Evolutionary conservation across 53 echinoderm and acorn worm genomes (phyloP).

Genomic region (Patiria pectinifera): DNA sequence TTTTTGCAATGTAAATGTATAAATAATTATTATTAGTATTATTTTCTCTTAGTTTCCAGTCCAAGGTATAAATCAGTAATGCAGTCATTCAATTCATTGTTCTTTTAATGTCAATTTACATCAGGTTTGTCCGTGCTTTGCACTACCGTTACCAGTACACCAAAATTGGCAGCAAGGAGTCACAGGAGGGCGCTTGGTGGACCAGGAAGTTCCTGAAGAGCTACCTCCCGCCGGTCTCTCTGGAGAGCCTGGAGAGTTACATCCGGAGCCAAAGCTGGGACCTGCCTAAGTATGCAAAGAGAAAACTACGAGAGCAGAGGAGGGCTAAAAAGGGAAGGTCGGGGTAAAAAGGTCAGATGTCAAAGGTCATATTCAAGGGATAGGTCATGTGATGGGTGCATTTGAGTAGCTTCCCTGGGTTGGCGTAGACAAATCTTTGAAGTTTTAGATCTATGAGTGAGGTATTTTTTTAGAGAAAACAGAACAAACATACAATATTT

Average conservation of each 20-base stretch:
- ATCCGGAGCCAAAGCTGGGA: constrained; percentile 95
- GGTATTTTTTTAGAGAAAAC: too few relatives aligned
- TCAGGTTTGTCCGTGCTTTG: constrained; percentile 78
- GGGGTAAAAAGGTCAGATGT: constrained; percentile 6
- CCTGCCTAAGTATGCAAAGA: constrained; percentile 85
- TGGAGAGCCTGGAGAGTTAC: constrained; percentile 82
- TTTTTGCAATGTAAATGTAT: too few relatives aligned
- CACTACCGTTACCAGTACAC: constrained; percentile 96
- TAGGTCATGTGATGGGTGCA: too few relatives aligned
- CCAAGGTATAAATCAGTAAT: too few relatives aligned
- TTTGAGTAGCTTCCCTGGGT: too few relatives aligned
- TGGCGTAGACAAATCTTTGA: too few relatives aligned
- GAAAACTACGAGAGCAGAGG: constrained; percentile 68
- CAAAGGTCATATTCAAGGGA: not conserved
- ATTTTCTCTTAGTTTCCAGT: too few relatives aligned
- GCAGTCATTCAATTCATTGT: too few relatives aligned
- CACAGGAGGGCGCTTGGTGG: constrained; percentile 93
- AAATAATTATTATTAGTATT: too few relatives aligned
- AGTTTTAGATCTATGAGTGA: too few relatives aligned
- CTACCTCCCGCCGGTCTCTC: constrained; percentile 82
- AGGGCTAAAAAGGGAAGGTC: constrained; percentile 23
- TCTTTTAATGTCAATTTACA: not conserved
- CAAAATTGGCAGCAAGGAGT: constrained; percentile 79
- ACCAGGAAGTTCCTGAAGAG: constrained; percentile 67
- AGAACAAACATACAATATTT: too few relatives aligned